Conservation (phyloP, 2,113 vertebrate species). For the Mobula hypostoma region DNA sequence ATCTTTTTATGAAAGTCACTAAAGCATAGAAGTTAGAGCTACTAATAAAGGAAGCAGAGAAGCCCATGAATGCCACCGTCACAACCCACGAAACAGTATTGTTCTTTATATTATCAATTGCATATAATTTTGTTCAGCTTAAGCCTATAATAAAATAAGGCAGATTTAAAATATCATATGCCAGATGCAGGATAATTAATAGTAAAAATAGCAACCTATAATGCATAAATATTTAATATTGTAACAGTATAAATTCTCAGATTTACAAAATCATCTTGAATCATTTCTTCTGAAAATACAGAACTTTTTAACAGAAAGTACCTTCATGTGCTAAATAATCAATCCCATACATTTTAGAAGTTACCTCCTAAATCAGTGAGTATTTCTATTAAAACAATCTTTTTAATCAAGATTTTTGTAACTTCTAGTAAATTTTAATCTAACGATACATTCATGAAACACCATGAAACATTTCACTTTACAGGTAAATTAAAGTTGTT, state of each 20-base stretch:
- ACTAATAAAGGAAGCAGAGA: neutral
- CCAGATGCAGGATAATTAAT: neutral
- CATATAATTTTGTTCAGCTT: neutral
- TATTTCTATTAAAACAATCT: neutral
- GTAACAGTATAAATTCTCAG: neutral
- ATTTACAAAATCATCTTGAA: neutral
- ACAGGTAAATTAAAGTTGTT: neutral
- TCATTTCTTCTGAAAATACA: neutral
- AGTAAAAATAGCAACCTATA: neutral
- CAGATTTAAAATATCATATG: neutral
- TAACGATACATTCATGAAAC: neutral
- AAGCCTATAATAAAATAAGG: neutral
- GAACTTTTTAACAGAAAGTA: neutral
- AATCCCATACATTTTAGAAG: neutral
- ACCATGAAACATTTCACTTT: neutral
- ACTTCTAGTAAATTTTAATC: neutral
- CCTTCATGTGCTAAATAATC: neutral
- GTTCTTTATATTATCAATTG: neutral
- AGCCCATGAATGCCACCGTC: neutral
- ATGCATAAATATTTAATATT: neutral
- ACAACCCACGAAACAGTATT: neutral
- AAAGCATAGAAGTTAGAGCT: neutral
- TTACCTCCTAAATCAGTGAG: neutral
- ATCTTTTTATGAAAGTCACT: neutral
- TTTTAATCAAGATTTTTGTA: neutral